Conservation (phyloP, 2,888 invertebrate species). For the Caenorhabditis plicata region DNA sequence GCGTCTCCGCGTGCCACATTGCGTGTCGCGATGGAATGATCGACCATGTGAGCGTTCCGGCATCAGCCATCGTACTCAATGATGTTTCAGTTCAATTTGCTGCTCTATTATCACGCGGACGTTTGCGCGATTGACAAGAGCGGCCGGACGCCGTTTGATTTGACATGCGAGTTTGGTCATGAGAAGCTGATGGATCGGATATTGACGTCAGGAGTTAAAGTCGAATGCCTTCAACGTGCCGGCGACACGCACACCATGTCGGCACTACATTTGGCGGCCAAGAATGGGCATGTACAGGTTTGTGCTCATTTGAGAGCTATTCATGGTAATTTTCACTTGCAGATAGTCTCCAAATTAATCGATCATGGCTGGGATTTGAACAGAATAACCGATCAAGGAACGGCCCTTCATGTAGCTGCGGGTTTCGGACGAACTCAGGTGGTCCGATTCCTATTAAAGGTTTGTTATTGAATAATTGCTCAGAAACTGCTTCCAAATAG, state of each 20-base stretch:
- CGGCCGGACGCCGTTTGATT: conserved; percentile 68
- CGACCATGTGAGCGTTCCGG: conserved; percentile 32
- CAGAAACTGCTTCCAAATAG: conserved; percentile 52
- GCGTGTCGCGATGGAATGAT: conserved; percentile 46
- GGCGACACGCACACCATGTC: conserved; percentile 35
- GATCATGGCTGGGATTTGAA: conserved; percentile 68
- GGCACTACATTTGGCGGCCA: conserved; percentile 55
- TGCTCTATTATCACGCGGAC: conserved; percentile 68
- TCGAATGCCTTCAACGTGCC: conserved; percentile 4
- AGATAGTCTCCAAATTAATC: conserved; percentile 66
- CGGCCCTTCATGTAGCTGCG: conserved; percentile 69
- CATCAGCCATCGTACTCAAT: not conserved
- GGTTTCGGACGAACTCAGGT: conserved; percentile 68
- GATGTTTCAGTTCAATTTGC: conserved; percentile 66
- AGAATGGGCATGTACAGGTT: conserved; percentile 57
- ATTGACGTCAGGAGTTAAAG: conserved; percentile 15
- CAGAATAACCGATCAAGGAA: conserved; percentile 67
- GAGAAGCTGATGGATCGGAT: conserved; percentile 50
- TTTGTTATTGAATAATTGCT: conserved; percentile 24
- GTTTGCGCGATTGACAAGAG: conserved; percentile 67
- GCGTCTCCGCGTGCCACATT: conserved; percentile 38
- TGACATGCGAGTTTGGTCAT: conserved; percentile 69
- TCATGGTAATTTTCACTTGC: not conserved
- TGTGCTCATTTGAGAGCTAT: not conserved
- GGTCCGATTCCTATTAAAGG: conserved; percentile 66